phyloP scores from a whole-genome alignment of 2,113 vertebrate species.

The Dicrurus megarhynchus region DNA sequence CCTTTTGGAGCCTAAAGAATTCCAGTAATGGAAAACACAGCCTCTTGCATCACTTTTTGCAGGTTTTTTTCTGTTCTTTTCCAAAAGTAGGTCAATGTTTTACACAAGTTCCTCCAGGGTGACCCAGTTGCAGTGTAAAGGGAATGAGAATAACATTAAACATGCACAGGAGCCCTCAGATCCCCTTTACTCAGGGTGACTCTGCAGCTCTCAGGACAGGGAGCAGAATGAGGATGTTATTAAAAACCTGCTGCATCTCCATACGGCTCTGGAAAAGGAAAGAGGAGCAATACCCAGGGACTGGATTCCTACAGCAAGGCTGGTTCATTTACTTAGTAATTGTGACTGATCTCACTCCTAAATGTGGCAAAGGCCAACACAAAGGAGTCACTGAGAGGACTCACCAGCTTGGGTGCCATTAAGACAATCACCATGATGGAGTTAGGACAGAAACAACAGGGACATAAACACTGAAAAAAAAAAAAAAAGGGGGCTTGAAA shows the following conservation, averaged over 20 bases:
- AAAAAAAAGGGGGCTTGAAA: neutral
- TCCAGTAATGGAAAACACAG: neutral
- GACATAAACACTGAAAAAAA: neutral
- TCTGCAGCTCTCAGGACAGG: neutral
- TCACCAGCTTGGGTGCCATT: neutral
- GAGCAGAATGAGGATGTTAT: neutral
- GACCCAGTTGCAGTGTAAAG: neutral
- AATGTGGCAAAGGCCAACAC: neutral
- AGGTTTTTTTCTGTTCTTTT: neutral
- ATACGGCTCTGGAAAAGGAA: neutral
- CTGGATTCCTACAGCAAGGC: neutral
- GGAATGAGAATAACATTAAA: neutral
- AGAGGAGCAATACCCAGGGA: neutral
- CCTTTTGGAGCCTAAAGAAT: neutral
- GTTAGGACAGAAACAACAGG: neutral
- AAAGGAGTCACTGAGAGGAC: neutral
- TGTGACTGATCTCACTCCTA: neutral
- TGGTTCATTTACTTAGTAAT: neutral
- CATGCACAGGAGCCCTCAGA: neutral
- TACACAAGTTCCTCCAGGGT: neutral
- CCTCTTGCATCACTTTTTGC: neutral
- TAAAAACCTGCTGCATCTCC: neutral
- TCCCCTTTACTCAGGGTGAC: neutral
- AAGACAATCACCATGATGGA: neutral
- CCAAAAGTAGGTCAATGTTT: neutral